Conservation (phyloP, 2,113 vertebrate species). For the Carollia perspicillata region DNA sequence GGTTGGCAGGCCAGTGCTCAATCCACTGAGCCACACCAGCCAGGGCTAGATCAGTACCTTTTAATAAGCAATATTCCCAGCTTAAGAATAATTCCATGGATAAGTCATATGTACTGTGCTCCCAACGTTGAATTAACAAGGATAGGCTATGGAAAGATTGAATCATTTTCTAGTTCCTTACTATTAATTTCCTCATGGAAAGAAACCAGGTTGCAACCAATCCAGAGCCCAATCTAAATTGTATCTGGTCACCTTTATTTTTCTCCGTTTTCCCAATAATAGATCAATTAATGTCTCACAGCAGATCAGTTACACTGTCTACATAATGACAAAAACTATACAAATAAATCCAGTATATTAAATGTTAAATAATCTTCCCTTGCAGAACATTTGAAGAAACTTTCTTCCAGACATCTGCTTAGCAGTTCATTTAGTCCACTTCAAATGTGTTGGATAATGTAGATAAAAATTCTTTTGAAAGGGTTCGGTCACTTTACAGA, state of each 20-base stretch:
- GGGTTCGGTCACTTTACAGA: not conserved
- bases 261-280: not conserved
- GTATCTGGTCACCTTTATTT: not conserved
- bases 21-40: too few species aligned
- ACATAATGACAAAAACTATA: not conserved
- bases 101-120: not conserved
- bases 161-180: not conserved
- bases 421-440: not conserved
- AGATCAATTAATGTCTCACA: not conserved
- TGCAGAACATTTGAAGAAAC: not conserved
- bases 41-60: not conserved
- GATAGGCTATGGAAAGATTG: not conserved
- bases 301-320: not conserved
- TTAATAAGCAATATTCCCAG: not conserved
- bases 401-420: not conserved
- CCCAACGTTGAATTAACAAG: not conserved
- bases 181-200: not conserved
- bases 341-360: not conserved
- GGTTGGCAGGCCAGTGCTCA: too few species aligned
- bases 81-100: not conserved
- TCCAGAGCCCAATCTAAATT: not conserved
- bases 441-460: conserved; percentile 13
- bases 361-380: not conserved
- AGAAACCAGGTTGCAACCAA: not conserved
- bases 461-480: not conserved